Base-by-base conservation (phyloP, 2,113 vertebrate genomes). In the Chamaea fasciata region DNA sequence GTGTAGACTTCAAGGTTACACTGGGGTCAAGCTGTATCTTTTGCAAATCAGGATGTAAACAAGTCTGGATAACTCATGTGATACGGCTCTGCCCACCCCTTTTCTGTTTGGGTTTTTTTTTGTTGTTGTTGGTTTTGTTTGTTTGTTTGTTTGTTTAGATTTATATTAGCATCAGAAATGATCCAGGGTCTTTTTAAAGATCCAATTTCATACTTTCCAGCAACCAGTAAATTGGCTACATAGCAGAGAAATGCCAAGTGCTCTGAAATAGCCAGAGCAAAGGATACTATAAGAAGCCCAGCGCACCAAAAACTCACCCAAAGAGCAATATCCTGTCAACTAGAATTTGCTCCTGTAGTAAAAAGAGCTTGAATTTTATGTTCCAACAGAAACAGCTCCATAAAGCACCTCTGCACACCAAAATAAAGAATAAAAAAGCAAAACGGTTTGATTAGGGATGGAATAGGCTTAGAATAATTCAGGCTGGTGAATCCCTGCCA, bases 31-130 rank as follows among this genome's bases (percentile, higher is more conserved):
- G 83, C 80, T 85, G 70, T 94, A 95, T 93, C 96, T 95, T 92
- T 89, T 85, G 77, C 91, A 87, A 96, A 96, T 92, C 92, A 94
- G 91, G 95, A 92, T 91, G 91, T 96, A 97, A 97, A 97, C 96
- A 97, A 95, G 81, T 41, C 83, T 89, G 62, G 81, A 52, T 92
- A 92, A 79, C 49, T 89, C 94, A 83, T 73, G 89, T 80, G 91
- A 87, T 63, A 56, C 5, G 18, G 59, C 9, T 79, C 63, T 94
- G 53, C 94, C 76, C 67, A 73, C 69, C 76, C 64, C 15, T 93
- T 82, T 55, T 62, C 71, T 93, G n/a, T 83, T 91, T 49, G 46
- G 50, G 57, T 2, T 19, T n/a, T 20, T 11, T 9, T 5, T 27
- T 9, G 10, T 11, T 24, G n/a, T n/a, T n/a, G n/a, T n/a, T n/a